Evolutionary conservation across 1,140 invertebrate genomes (phyloP).

Genomic region (Drosophila sp.): DNA sequence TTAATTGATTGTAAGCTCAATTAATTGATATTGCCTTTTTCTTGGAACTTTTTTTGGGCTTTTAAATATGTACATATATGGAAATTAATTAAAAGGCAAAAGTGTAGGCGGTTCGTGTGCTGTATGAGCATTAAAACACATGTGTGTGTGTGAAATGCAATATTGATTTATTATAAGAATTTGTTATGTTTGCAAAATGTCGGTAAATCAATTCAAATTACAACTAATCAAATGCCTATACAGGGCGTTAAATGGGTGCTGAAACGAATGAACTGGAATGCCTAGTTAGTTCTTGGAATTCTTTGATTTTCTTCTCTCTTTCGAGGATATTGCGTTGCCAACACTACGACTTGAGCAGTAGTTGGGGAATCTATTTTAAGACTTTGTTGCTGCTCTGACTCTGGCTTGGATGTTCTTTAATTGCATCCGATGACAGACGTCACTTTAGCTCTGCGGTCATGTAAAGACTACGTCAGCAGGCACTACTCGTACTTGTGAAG

Average conservation of each 20-base stretch:
- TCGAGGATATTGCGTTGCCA: neutral
- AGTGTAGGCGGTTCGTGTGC: neutral
- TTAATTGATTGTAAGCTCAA: neutral
- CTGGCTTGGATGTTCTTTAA: neutral
- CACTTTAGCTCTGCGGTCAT: constrained; percentile 1
- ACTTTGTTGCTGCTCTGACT: neutral
- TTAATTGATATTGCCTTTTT: neutral
- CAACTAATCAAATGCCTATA: no score
- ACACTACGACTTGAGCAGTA: neutral
- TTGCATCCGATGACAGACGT: constrained; percentile 5
- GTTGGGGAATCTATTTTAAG: neutral
- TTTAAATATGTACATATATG: no score
- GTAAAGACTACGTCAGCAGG: constrained; percentile 4
- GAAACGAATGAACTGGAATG: no score
- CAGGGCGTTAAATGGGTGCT: no score
- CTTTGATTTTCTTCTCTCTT: no score
- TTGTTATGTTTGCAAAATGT: no score
- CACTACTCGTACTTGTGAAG: neutral
- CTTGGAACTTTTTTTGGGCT: no score
- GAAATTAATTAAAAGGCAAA: neutral
- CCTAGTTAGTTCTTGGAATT: no score
- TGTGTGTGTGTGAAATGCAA: no score
- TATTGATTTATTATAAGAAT: no score
- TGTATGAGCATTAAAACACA: neutral
- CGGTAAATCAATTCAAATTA: no score